A percentile compares a stretch with the other conserved stretches of the same genome.
Conservation (phyloP, 2,888 invertebrate genomes). For the Meliscaeva auricollis region DNA sequence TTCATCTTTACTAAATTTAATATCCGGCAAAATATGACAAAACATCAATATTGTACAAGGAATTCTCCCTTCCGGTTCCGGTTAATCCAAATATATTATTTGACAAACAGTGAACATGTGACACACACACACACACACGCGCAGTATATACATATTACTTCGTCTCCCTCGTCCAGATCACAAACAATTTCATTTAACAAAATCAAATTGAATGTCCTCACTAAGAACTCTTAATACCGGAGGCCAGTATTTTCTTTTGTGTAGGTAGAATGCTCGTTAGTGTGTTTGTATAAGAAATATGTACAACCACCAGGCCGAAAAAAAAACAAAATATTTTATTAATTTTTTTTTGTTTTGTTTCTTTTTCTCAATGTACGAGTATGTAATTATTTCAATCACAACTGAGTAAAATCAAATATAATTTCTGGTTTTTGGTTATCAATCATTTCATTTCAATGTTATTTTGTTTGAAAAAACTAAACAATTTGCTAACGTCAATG, state of each 20-base stretch:
- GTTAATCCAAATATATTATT: constrained; percentile 11
- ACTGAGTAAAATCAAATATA: constrained; percentile 14
- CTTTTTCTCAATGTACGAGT: background rate
- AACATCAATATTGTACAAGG: constrained; percentile 37
- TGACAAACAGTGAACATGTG: constrained; percentile 14
- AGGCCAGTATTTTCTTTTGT: constrained; percentile 6
- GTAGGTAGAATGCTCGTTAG: constrained; percentile 10
- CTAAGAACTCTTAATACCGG: background rate
- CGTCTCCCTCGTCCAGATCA: constrained; percentile 4
- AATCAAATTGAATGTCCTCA: constrained; percentile 27
- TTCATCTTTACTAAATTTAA: constrained; percentile 37
- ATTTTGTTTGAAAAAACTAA: constrained; percentile 18
- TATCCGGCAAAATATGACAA: constrained; percentile 40
- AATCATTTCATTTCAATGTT: constrained; percentile 12
- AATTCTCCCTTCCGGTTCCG: constrained; percentile 37
- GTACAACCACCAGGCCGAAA: background rate
- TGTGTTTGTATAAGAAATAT: constrained; percentile 6
- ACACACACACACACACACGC: constrained; percentile 17
- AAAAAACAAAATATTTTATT: background rate
- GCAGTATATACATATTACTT: background rate
- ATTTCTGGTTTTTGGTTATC: constrained; percentile 21
- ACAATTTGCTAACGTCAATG: constrained; percentile 31
- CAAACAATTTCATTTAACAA: constrained; percentile 22
- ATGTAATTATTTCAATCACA: constrained; percentile 24
- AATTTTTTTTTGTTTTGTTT: background rate